Percentiles rank a stretch among this genome's conserved stretches.
phyloP scores from a whole-genome alignment of 1,140 invertebrate genomes.

The Tetramorium simillimum region DNA sequence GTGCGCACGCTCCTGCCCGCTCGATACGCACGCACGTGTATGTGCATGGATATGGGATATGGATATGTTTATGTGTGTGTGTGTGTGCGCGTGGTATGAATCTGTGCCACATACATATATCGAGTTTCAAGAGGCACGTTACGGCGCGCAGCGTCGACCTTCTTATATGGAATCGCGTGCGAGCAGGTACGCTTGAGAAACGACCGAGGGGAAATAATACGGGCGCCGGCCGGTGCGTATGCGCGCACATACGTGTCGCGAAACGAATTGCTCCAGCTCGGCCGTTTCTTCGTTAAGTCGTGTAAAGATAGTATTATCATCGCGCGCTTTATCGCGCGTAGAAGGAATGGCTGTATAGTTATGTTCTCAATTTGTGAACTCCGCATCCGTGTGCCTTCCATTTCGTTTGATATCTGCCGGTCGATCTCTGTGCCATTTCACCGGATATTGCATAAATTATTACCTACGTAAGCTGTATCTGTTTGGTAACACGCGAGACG shows the following conservation, averaged over 20 bases:
- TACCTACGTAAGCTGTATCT: not conserved
- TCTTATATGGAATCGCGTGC: conserved; percentile 75
- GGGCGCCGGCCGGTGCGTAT: conserved; percentile 25
- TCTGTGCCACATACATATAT: conserved; percentile 61
- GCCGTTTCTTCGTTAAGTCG: conserved; percentile 1
- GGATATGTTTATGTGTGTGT: not conserved
- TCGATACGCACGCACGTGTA: not conserved
- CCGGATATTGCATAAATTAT: conserved; percentile 22
- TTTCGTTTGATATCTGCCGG: not conserved
- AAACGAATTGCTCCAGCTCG: conserved; percentile 53
- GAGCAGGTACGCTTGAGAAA: conserved; percentile 65
- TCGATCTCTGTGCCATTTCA: not conserved
- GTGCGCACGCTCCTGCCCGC: not conserved
- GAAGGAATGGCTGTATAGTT: not conserved
- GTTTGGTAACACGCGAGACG: not conserved
- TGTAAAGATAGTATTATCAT: not conserved
- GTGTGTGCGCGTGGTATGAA: conserved; percentile 42
- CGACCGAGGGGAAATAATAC: conserved; percentile 49
- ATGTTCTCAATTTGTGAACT: not conserved
- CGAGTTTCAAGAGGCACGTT: conserved; percentile 73
- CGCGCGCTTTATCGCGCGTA: not conserved
- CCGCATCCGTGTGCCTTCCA: not conserved
- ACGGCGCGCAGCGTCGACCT: conserved; percentile 69
- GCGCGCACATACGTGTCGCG: conserved; percentile 60
- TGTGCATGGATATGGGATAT: not conserved